Conservation (phyloP, 2,113 vertebrate species). For the Rhea americana region DNA sequence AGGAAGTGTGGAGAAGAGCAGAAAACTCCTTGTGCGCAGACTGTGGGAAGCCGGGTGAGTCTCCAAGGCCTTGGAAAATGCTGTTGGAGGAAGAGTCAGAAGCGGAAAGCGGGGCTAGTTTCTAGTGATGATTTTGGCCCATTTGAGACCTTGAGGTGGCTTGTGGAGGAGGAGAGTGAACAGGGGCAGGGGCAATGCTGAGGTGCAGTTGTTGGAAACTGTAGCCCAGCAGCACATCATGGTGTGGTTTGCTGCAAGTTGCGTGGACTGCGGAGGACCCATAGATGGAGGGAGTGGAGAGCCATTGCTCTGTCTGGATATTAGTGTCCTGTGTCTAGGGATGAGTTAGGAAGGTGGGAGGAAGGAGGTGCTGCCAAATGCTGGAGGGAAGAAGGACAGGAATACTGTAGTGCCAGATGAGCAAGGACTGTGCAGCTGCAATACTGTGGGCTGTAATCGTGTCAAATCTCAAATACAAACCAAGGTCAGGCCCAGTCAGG, state of each 20-base stretch:
- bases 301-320: background rate
- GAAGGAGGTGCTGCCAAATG: background rate
- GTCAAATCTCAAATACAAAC: slow-evolving; percentile 5
- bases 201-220: background rate
- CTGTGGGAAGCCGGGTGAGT: slow-evolving; percentile 38
- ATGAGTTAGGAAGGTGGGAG: background rate
- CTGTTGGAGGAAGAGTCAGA: background rate
- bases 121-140: background rate
- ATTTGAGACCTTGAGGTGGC: background rate
- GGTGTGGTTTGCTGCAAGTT: background rate
- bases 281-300: background rate
- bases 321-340: background rate
- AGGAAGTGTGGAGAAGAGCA: slow-evolving; percentile 59
- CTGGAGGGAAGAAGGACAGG: background rate
- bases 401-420: background rate
- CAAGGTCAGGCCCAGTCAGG: slow-evolving; percentile 57
- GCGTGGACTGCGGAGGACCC: background rate
- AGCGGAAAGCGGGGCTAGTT: background rate
- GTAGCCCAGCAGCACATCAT: background rate
- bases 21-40: slow-evolving; percentile 65
- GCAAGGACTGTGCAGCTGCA: background rate
- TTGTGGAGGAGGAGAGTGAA: background rate
- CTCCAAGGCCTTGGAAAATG: background rate
- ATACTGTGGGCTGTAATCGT: background rate
- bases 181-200: too few relatives aligned